These are phyloP conservation scores for Apodemia hepburni DNA, from an alignment of 2,888 invertebrate species.

Conservation along the genomic window DNA sequence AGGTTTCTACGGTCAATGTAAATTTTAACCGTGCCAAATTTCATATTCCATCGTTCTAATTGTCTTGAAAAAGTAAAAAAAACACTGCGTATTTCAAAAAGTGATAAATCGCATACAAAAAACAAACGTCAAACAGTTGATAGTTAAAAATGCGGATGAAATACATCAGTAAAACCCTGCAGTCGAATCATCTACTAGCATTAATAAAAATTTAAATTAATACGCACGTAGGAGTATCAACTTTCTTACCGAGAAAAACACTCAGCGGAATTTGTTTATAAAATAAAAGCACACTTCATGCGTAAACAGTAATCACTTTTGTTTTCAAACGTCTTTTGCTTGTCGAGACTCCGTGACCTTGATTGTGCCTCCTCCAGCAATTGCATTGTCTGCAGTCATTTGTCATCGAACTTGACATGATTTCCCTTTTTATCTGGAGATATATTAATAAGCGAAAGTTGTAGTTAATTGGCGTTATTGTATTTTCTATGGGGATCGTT, in stretches of 20 bases:
- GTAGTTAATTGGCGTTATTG: conserved; percentile 14
- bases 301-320: conserved; percentile 65
- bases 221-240: conserved; percentile 5
- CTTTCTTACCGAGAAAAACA: conserved; percentile 5
- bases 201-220: neutral
- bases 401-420: conserved; percentile 53
- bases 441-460: conserved; percentile 49
- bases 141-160: no score
- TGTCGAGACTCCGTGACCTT: conserved; percentile 48
- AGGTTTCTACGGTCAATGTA: no score
- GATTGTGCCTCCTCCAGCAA: conserved; percentile 48
- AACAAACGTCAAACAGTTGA: no score
- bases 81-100: no score
- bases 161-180: no score
- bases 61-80: no score
- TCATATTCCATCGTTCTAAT: no score
- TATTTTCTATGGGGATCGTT: conserved; percentile 4
- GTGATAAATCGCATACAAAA: no score
- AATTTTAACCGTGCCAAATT: no score
- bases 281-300: conserved; percentile 38
- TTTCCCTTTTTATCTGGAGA: conserved; percentile 62
- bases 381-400: conserved; percentile 55
- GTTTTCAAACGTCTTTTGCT: conserved; percentile 54
- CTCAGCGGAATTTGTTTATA: conserved; percentile 30
- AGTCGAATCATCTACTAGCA: neutral